phyloP scores from a whole-genome alignment of 35 echinoderm and acorn worm genomes.

The Anneissia japonica region DNA sequence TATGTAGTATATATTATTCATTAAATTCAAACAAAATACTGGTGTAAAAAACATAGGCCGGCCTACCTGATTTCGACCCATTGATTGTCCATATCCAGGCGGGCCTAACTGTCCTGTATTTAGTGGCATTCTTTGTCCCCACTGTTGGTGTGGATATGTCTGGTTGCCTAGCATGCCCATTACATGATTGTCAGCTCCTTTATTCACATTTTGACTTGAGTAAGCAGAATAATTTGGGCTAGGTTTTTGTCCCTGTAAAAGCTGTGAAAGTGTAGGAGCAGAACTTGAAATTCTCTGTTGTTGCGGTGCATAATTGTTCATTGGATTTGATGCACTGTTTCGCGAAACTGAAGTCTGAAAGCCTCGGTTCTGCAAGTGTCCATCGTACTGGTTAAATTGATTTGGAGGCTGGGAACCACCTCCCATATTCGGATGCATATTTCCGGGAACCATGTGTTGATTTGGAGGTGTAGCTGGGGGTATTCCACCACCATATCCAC shows the following conservation, averaged over 20 bases:
- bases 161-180: not conserved
- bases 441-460: not conserved
- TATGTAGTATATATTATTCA: no score
- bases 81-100: not conserved
- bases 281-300: slow-evolving; percentile 79
- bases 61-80: slow-evolving; percentile 1
- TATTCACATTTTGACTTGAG: slow-evolving; percentile 3
- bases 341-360: not conserved
- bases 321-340: not conserved
- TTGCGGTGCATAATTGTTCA: slow-evolving; percentile 24
- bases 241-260: slow-evolving; percentile 98
- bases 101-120: not conserved
- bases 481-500: not conserved
- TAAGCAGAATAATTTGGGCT: slow-evolving; percentile 49
- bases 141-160: not conserved
- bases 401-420: not conserved
- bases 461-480: not conserved
- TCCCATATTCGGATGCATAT: not conserved
- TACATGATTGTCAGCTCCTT: not conserved
- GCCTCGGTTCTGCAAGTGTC: not conserved
- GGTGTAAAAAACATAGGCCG: not conserved
- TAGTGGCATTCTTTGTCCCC: slow-evolving; percentile 9
- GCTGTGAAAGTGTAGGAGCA: slow-evolving; percentile 96
- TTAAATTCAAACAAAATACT: no score
- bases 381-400: not conserved